phyloP scores from a whole-genome alignment of 2,797 vertebrate genomes.

The Aeoliscus strigatus region DNA sequence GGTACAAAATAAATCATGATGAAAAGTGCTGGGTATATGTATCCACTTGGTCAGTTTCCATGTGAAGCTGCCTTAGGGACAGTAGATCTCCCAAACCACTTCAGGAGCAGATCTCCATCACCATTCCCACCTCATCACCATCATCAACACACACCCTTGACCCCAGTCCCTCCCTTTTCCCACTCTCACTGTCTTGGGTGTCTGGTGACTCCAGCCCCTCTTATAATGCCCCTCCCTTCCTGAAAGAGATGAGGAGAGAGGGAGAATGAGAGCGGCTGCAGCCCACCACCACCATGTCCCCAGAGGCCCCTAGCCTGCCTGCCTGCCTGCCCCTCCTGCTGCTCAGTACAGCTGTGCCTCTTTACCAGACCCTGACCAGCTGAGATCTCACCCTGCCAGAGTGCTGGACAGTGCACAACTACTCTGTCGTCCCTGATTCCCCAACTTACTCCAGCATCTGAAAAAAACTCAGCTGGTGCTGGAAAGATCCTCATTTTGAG shows the following conservation, averaged over 20 bases:
- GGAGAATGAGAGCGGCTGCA: constrained; percentile 65
- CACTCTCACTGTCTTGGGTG: constrained; percentile 57
- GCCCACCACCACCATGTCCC: constrained; percentile 70
- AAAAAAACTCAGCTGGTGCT: constrained; percentile 20
- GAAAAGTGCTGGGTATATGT: too few species aligned
- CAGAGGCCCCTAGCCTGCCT: constrained; percentile 68
- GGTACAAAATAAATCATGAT: too few species aligned
- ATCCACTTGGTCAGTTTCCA: too few species aligned
- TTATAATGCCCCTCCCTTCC: constrained; percentile 73
- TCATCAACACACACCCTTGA: constrained; percentile 29
- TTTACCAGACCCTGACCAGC: constrained; percentile 64
- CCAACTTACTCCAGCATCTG: too few species aligned
- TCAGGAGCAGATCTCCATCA: constrained; percentile 33
- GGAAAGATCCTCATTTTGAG: constrained; percentile 34
- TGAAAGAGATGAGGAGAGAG: constrained; percentile 62
- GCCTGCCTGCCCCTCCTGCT: constrained; percentile 66
- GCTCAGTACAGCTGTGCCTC: constrained; percentile 71
- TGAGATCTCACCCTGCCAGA: constrained; percentile 53
- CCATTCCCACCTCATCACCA: constrained; percentile 37
- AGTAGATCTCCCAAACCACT: constrained; percentile 18
- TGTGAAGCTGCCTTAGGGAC: constrained; percentile 20
- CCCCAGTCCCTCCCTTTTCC: constrained; percentile 27
- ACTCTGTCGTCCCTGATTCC: too few species aligned
- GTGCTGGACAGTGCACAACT: constrained; percentile 38
- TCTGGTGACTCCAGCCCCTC: constrained; percentile 74